Percentiles rank a stretch among this genome's conserved stretches.
phyloP scores from a whole-genome alignment of 2,888 invertebrate genomes.

The Phania funesta region DNA sequence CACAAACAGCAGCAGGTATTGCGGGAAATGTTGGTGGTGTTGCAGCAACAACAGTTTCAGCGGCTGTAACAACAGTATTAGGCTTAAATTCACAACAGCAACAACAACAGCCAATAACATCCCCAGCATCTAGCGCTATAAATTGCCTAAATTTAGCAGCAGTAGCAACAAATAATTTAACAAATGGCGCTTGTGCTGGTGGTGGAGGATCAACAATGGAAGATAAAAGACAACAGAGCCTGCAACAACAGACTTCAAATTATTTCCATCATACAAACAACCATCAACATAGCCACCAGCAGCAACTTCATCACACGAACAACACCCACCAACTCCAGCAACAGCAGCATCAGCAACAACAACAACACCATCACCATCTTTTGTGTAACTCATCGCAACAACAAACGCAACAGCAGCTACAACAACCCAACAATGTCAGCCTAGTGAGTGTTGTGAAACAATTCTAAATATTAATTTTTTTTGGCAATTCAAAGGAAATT shows the following conservation, averaged over 20 bases:
- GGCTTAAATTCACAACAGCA: constrained; percentile 57
- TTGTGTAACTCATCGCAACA: constrained; percentile 35
- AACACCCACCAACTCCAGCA: constrained; percentile 68
- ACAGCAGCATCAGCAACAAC: constrained; percentile 65
- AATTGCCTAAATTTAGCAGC: constrained; percentile 61
- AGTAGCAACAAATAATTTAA: constrained; percentile 43
- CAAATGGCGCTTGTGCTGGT: constrained; percentile 35
- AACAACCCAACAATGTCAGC: constrained; percentile 72
- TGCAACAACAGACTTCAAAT: constrained; percentile 71
- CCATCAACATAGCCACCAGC: constrained; percentile 70
- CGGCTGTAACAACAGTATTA: constrained; percentile 59
- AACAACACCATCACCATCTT: constrained; percentile 68
- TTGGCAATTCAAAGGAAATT: constrained; percentile 1
- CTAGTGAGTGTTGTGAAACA: constrained; percentile 77
- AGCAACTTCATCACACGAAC: constrained; percentile 70
- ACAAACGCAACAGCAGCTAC: constrained; percentile 56
- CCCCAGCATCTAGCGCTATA: constrained; percentile 26
- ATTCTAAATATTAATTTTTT: constrained; percentile 21
- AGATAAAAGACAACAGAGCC: constrained; percentile 63
- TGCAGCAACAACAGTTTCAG: constrained; percentile 37
- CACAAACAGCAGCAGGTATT: constrained; percentile 61
- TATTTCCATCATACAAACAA: constrained; percentile 73
- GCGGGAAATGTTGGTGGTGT: constrained; percentile 39
- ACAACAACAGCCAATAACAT: constrained; percentile 54
- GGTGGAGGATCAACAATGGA: constrained; percentile 20